Conservation (phyloP, 1,140 invertebrate genomes). For the Harpegnathos saltator region DNA sequence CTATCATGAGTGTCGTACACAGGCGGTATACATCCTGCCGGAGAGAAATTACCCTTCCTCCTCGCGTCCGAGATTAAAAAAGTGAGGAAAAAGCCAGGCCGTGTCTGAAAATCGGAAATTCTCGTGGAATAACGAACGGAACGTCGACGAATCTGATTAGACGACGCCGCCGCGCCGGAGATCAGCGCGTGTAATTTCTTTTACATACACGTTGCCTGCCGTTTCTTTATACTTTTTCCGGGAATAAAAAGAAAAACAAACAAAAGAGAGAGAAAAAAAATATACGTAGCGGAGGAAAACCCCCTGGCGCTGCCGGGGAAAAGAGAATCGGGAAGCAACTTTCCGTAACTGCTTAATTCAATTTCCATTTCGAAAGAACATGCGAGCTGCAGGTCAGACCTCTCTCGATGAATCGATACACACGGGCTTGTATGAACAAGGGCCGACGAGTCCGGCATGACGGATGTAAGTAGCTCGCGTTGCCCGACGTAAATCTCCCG, state of each 20-base stretch:
- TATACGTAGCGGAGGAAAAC: too few species aligned
- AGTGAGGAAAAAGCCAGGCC: too few species aligned
- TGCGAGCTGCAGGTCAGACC: conserved; percentile 2
- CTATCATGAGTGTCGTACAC: conserved; percentile 33
- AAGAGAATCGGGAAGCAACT: conserved; percentile 13
- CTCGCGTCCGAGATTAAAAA: too few species aligned
- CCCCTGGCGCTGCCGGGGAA: neutral
- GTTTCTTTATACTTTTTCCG: neutral
- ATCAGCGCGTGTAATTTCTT: too few species aligned
- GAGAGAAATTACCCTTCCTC: neutral
- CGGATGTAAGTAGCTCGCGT: conserved; percentile 15
- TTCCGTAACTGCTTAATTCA: conserved; percentile 31
- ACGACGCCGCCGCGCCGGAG: too few species aligned
- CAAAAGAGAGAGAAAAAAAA: too few species aligned
- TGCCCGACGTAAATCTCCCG: conserved; percentile 30
- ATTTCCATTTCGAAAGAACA: conserved; percentile 28
- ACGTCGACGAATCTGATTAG: neutral
- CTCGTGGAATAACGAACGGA: neutral
- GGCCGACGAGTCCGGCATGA: neutral
- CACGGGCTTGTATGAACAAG: conserved; percentile 28
- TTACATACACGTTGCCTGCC: too few species aligned
- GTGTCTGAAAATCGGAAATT: too few species aligned
- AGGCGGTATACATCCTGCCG: neutral
- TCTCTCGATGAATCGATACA: conserved; percentile 41
- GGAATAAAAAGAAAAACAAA: neutral